Percentiles rank a stretch among this genome's conserved stretches.
phyloP scores from a whole-genome alignment of 2,113 vertebrate species.

The Hippolais icterina region DNA sequence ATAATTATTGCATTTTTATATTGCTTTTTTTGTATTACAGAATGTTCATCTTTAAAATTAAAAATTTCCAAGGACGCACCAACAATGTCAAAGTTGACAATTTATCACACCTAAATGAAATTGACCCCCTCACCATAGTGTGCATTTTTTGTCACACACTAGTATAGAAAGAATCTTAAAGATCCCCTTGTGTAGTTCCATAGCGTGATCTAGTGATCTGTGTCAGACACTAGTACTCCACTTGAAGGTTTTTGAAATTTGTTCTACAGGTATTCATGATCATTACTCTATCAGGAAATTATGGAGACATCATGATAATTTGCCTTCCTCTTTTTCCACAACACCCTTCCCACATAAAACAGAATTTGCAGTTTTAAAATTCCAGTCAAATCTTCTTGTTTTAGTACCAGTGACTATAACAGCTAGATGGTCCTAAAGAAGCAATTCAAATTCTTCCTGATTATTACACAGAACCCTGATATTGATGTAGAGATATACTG shows the following conservation, averaged over 20 bases:
- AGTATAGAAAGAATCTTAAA: background rate
- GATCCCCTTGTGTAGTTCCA: background rate
- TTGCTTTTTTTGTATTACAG: background rate
- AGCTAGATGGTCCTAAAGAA: background rate
- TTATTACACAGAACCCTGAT: background rate
- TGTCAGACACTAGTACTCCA: background rate
- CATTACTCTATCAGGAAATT: background rate
- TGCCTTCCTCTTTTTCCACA: background rate
- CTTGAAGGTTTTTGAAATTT: background rate
- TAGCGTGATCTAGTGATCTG: background rate
- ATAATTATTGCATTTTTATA: background rate
- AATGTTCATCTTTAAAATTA: background rate
- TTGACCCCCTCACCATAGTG: accelerated
- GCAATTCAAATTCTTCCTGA: background rate
- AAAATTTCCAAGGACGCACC: background rate
- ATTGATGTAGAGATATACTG: background rate
- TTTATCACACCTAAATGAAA: background rate
- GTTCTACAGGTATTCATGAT: background rate
- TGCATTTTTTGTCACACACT: background rate
- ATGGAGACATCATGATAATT: background rate
- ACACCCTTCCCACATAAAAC: background rate
- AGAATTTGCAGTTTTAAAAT: background rate
- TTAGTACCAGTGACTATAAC: background rate
- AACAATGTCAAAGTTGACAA: background rate
- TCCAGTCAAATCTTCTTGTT: background rate